Conservation (phyloP, 2,113 vertebrate species). For the Paracanthobrama guichenoti region DNA sequence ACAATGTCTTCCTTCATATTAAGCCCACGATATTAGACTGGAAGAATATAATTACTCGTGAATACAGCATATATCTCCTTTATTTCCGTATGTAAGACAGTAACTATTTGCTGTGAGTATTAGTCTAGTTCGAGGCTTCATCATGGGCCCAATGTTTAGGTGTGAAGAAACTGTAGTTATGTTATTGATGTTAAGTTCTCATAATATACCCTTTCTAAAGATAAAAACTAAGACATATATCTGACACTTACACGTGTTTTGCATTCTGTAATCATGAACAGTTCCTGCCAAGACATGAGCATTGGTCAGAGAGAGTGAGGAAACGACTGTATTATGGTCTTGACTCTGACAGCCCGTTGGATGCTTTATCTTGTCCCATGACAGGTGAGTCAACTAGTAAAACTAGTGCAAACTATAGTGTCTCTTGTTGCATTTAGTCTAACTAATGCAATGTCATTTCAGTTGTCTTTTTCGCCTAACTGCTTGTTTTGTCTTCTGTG, state of each 20-base stretch:
- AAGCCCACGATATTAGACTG: neutral
- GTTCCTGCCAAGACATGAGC: constrained; percentile 93
- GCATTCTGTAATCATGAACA: neutral
- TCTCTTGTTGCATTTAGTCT: neutral
- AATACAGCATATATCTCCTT: neutral
- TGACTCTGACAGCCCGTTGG: constrained; percentile 85
- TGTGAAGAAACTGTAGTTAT: neutral
- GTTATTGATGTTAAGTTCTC: neutral
- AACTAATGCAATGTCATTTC: neutral
- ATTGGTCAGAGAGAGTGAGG: constrained; percentile 85
- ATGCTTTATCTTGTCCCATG: constrained; percentile 91
- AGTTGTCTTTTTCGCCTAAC: neutral
- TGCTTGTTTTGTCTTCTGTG: neutral
- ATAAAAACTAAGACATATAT: neutral
- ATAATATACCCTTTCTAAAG: neutral
- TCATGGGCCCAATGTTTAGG: neutral
- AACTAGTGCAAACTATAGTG: neutral
- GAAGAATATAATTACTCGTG: neutral
- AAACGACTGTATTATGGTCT: constrained; percentile 93
- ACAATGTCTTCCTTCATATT: neutral
- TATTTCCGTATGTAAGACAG: neutral
- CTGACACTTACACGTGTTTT: neutral
- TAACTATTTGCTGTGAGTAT: neutral
- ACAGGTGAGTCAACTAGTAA: constrained; percentile 79
- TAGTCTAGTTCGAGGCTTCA: constrained; percentile 11